Conservation (phyloP, 2,888 invertebrate genomes). For the Leptothorax acervorum region DNA sequence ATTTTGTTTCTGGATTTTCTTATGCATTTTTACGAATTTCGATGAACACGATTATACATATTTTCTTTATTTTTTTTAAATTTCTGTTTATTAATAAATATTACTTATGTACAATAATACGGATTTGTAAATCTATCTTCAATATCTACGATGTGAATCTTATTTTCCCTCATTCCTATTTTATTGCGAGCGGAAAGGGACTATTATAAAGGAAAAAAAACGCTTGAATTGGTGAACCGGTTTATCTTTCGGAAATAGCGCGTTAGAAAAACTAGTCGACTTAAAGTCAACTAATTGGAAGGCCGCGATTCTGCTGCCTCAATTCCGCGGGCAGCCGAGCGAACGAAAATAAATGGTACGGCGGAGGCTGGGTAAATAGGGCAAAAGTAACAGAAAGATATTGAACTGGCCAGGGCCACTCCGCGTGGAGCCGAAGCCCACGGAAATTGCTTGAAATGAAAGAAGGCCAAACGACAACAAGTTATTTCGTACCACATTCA, state of each 20-base stretch:
- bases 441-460: constrained; percentile 73
- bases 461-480: constrained; percentile 69
- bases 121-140: neutral
- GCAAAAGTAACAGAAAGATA: constrained; percentile 65
- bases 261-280: constrained; percentile 15
- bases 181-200: constrained; percentile 3
- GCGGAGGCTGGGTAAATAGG: constrained; percentile 58
- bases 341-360: constrained; percentile 56
- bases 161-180: constrained; percentile 12
- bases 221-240: constrained; percentile 5
- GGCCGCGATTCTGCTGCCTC: constrained; percentile 43
- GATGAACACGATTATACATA: neutral
- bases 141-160: neutral
- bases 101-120: neutral
- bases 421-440: constrained; percentile 27
- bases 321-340: constrained; percentile 48
- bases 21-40: neutral
- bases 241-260: constrained; percentile 37
- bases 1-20: neutral
- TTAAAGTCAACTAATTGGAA: constrained; percentile 58
- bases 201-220: neutral
- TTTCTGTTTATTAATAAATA: neutral
- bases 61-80: neutral
- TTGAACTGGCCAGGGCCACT: constrained; percentile 58
- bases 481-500: constrained; percentile 71